These are phyloP conservation scores for Motacilla tschutschensis DNA, from an alignment of 2,113 vertebrate genomes.

Conservation along the genomic window DNA sequence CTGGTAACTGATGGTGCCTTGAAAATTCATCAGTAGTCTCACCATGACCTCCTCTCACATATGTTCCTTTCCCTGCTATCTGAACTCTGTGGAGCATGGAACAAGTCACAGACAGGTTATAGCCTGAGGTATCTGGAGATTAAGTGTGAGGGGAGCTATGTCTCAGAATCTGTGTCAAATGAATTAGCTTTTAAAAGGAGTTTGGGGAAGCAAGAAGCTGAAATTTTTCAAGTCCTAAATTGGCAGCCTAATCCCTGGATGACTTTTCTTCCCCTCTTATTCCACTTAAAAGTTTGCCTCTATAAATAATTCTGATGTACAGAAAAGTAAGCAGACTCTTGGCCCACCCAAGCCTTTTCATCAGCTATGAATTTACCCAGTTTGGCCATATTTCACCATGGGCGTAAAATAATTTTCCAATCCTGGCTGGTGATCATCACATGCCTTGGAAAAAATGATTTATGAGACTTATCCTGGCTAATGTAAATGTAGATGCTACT, in stretches of 20 bases:
- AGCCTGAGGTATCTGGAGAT: not conserved
- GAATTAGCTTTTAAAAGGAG: conserved; percentile 20
- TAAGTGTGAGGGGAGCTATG: not conserved
- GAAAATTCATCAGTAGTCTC: not conserved
- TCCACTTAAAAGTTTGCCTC: not conserved
- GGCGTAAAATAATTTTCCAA: not conserved
- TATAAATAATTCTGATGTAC: not conserved
- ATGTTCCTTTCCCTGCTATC: not conserved
- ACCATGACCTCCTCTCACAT: not conserved
- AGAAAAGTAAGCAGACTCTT: not conserved
- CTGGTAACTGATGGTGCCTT: not conserved
- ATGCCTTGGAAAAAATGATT: conserved; percentile 2
- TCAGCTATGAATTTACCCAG: not conserved
- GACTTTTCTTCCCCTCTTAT: not conserved
- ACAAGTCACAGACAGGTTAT: not conserved
- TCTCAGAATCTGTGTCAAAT: conserved; percentile 20
- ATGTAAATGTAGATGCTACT: not conserved
- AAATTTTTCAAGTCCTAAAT: conserved; percentile 22
- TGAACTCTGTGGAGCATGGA: not conserved
- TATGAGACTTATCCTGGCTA: not conserved
- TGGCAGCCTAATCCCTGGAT: not conserved
- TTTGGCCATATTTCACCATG: not conserved
- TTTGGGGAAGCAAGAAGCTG: not conserved
- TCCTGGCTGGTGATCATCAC: not conserved
- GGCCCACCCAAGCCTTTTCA: not conserved